phyloP scores from a whole-genome alignment of 2,888 invertebrate species.

The Limnephilus lunatus region DNA sequence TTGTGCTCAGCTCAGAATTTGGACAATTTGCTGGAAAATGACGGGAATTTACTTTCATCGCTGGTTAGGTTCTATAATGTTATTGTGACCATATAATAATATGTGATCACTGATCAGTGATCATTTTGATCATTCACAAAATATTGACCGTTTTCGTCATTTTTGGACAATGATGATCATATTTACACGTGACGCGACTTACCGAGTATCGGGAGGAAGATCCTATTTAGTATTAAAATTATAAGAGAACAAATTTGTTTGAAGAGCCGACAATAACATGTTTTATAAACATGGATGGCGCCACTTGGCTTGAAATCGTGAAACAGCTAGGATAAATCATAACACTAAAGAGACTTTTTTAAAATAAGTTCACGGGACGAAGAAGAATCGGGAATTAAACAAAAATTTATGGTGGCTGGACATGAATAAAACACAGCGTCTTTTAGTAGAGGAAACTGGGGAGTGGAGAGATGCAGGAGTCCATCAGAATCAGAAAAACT shows the following conservation, averaged over 20 bases:
- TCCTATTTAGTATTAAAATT: background rate
- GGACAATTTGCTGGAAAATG: background rate
- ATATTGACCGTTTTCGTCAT: background rate
- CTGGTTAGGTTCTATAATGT: background rate
- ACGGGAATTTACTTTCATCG: conserved; percentile 13
- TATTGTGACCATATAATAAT: background rate
- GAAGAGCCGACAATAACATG: background rate
- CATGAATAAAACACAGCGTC: background rate
- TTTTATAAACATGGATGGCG: background rate
- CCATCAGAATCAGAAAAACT: too few relatives aligned
- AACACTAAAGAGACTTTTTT: background rate
- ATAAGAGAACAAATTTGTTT: background rate
- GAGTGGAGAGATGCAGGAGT: background rate
- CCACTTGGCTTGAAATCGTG: background rate
- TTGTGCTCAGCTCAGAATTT: conserved; percentile 12
- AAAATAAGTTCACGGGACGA: background rate
- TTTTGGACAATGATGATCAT: background rate
- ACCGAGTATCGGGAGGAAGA: background rate
- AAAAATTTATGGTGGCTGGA: background rate
- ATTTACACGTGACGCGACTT: background rate
- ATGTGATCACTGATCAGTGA: background rate
- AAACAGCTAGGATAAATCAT: too few relatives aligned
- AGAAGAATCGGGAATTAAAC: background rate
- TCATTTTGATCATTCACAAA: background rate
- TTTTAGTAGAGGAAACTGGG: background rate